Conservation (phyloP, 2,888 invertebrate species). For the Incurvaria masculella region DNA sequence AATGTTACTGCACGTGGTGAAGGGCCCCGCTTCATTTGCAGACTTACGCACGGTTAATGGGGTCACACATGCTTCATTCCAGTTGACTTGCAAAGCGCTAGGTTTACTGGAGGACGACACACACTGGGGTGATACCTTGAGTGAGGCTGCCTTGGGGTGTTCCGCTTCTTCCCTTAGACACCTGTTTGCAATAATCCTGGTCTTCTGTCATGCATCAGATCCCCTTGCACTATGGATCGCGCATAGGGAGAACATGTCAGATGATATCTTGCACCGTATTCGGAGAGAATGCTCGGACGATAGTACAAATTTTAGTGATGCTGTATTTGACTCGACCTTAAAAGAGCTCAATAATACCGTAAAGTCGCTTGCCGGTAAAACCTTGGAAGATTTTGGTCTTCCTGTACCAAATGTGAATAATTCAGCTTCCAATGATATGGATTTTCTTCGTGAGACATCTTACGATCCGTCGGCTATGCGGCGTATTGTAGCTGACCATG, state of each 20-base stretch:
- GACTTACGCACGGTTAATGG: slow-evolving; percentile 7
- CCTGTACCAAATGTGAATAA: slow-evolving; percentile 2
- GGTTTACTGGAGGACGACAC: slow-evolving; percentile 21
- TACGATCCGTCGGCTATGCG: slow-evolving; percentile 1
- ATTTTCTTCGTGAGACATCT: slow-evolving; percentile 1
- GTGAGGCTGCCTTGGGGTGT: slow-evolving; percentile 11
- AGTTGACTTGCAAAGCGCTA: slow-evolving; percentile 14
- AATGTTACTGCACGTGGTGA: slow-evolving; percentile 5
- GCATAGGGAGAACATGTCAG: slow-evolving; percentile 12
- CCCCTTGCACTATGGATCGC: slow-evolving; percentile 6
- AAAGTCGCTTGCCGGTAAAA: slow-evolving; percentile 3
- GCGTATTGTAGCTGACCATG: slow-evolving; percentile 1
- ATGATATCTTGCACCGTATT: slow-evolving; percentile 12
- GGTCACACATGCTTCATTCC: slow-evolving; percentile 12
- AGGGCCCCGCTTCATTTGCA: slow-evolving; percentile 13
- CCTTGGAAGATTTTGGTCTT: slow-evolving; percentile 10
- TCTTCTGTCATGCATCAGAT: slow-evolving; percentile 9
- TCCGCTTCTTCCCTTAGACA: slow-evolving; percentile 5
- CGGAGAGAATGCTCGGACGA: slow-evolving; percentile 1
- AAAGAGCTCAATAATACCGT: slow-evolving; percentile 3
- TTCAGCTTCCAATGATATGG: background rate
- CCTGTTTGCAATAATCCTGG: slow-evolving; percentile 8
- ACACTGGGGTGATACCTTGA: slow-evolving; percentile 18
- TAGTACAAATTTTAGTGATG: slow-evolving; percentile 1
- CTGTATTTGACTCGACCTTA: slow-evolving; percentile 1